These are phyloP conservation scores for Zaprionus gabonicus DNA, from an alignment of 1,140 invertebrate genomes.

Conservation along the genomic window DNA sequence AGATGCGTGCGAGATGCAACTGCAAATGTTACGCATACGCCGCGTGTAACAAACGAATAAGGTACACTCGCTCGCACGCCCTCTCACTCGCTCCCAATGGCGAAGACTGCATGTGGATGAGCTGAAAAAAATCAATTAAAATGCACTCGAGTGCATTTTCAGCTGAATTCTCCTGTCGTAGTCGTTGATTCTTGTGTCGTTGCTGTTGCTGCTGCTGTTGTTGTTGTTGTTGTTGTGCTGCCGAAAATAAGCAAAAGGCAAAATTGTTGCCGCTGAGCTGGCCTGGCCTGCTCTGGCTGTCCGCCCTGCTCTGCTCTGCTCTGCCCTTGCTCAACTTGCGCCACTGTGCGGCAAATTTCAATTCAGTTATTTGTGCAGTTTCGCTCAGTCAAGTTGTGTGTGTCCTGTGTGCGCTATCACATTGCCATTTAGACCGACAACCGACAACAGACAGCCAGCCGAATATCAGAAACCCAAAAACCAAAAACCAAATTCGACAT, in stretches of 20 bases:
- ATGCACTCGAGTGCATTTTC: slow-evolving; percentile 73
- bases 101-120: slow-evolving; percentile 27
- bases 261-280: slow-evolving; percentile 48
- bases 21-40: slow-evolving; percentile 78
- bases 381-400: slow-evolving; percentile 77
- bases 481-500: slow-evolving; percentile 3
- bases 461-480: slow-evolving; percentile 22
- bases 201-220: slow-evolving; percentile 12
- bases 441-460: slow-evolving; percentile 16
- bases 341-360: slow-evolving; percentile 58
- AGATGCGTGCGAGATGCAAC: slow-evolving; percentile 58
- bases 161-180: slow-evolving; percentile 31
- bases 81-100: slow-evolving; percentile 15
- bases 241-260: slow-evolving; percentile 64
- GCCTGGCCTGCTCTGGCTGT: not conserved
- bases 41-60: slow-evolving; percentile 56
- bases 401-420: slow-evolving; percentile 59
- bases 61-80: slow-evolving; percentile 15
- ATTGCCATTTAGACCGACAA: slow-evolving; percentile 49
- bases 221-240: slow-evolving; percentile 35
- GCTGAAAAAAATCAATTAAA: slow-evolving; percentile 77
- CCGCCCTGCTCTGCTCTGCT: slow-evolving; percentile 10
- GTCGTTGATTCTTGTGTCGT: slow-evolving; percentile 19
- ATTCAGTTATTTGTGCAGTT: slow-evolving; percentile 83
- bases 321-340: slow-evolving; percentile 41